Evolutionary conservation across 1,140 invertebrate genomes (phyloP).

Genomic region (Papilio machaon): DNA sequence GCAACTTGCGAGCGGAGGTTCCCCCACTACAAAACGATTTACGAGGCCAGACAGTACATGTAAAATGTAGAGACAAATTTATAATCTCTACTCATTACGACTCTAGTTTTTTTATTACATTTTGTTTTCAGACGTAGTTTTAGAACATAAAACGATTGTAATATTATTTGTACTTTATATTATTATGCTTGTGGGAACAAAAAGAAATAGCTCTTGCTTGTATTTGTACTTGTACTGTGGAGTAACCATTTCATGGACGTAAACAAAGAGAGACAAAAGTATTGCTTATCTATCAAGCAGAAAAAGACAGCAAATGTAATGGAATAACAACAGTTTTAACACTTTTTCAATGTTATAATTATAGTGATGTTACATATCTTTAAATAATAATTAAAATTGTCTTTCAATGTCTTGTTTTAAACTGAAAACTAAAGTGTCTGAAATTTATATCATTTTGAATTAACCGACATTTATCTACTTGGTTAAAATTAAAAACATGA

Average conservation of each 20-base stretch:
- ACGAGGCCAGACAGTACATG: constrained; percentile 75
- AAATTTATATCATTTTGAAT: not conserved
- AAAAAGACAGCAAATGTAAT: constrained; percentile 59
- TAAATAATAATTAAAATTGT: constrained; percentile 55
- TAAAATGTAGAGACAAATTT: constrained; percentile 63
- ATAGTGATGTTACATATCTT: constrained; percentile 61
- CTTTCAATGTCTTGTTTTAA: not conserved
- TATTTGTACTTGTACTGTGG: constrained; percentile 59
- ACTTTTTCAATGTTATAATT: constrained; percentile 43
- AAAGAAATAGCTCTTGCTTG: constrained; percentile 40
- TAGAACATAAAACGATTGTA: not conserved
- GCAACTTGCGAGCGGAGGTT: constrained; percentile 71
- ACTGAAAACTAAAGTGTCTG: not conserved
- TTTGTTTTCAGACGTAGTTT: not conserved
- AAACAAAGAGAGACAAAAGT: constrained; percentile 74
- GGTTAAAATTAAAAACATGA: not conserved
- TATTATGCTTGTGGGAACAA: not conserved
- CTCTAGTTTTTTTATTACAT: not conserved
- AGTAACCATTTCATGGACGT: constrained; percentile 73
- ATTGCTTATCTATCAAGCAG: constrained; percentile 64
- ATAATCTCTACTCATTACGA: constrained; percentile 41
- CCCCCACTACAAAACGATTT: constrained; percentile 75
- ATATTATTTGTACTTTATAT: not conserved
- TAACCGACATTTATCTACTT: not conserved
- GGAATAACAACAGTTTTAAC: constrained; percentile 54